These are phyloP conservation scores for Melanerpes aurifrons DNA, from an alignment of 2,113 vertebrate species.

Conservation along the genomic window DNA sequence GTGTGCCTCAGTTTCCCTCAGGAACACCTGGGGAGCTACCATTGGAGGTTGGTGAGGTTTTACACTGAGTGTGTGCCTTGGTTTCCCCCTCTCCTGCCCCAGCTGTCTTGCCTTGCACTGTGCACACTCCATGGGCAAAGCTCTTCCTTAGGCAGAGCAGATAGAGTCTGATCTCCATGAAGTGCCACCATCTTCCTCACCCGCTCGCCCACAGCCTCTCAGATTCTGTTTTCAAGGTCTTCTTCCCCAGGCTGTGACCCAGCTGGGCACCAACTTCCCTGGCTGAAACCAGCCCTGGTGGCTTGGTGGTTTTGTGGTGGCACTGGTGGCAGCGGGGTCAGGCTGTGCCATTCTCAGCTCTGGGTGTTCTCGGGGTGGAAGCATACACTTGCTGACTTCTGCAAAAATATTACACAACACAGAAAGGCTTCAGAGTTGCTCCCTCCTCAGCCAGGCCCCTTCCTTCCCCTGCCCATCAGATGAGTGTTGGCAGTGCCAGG, in stretches of 20 bases:
- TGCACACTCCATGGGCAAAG: rapidly evolving
- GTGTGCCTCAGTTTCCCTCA: background rate
- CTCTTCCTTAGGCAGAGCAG: background rate
- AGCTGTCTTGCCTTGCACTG: background rate
- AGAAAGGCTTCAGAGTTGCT: background rate
- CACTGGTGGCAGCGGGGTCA: rapidly evolving
- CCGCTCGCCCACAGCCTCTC: background rate
- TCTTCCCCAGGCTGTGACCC: background rate
- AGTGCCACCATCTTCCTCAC: background rate
- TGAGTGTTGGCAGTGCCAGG: background rate
- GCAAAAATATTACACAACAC: background rate
- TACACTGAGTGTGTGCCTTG: background rate
- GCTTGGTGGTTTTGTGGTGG: background rate
- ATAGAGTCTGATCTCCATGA: background rate
- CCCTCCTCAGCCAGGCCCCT: background rate
- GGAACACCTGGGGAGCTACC: background rate
- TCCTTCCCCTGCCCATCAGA: background rate
- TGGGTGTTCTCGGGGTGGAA: background rate
- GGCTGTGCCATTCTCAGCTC: background rate
- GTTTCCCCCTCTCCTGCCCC: background rate
- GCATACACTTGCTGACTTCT: background rate
- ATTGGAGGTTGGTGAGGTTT: background rate
- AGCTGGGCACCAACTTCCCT: background rate
- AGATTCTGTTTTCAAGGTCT: background rate
- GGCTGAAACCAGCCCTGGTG: rapidly evolving